Evolutionary conservation across 1,140 invertebrate genomes (phyloP).

Genomic region (Sitobion miscanthi): DNA sequence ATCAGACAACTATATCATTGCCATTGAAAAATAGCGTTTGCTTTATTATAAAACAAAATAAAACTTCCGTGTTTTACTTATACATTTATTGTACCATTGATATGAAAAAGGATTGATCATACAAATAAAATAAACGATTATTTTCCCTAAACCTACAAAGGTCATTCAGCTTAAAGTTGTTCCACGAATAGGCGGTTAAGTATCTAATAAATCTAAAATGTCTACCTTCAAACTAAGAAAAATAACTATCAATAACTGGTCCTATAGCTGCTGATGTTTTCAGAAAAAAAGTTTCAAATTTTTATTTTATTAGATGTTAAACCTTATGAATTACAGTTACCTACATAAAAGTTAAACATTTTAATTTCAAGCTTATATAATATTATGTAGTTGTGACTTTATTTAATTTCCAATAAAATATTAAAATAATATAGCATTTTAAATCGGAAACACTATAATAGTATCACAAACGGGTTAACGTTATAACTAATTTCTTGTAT

Average conservation of each 20-base stretch:
- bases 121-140: neutral
- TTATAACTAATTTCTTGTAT: too few relatives aligned
- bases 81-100: neutral
- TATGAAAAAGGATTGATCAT: neutral
- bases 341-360: too few relatives aligned
- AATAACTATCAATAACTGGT: neutral
- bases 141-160: neutral
- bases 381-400: neutral
- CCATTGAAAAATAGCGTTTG: neutral
- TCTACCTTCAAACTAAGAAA: neutral
- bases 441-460: too few relatives aligned
- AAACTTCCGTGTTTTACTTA: neutral
- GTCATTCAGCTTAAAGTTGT: neutral
- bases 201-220: neutral
- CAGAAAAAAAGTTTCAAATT: neutral
- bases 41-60: neutral
- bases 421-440: neutral
- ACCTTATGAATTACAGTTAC: neutral
- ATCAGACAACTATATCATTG: neutral
- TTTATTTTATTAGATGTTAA: neutral
- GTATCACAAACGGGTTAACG: too few relatives aligned
- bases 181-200: neutral
- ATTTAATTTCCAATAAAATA: neutral
- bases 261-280: neutral
- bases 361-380: neutral